Evolutionary conservation across 2,113 vertebrate species (phyloP).

Genomic region (Hemibagrus wyckioides): DNA sequence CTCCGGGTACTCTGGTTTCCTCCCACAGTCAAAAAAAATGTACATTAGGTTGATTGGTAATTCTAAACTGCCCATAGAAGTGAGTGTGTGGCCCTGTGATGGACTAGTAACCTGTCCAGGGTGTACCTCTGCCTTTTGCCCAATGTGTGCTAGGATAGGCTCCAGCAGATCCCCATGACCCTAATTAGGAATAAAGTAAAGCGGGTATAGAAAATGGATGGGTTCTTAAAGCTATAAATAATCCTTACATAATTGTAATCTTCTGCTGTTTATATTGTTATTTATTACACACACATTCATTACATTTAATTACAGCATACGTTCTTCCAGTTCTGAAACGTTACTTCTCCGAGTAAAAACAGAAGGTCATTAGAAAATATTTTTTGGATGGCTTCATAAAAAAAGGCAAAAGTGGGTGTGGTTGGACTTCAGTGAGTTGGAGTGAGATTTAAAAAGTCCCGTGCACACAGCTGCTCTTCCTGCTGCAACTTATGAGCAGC

Average conservation of each 20-base stretch:
- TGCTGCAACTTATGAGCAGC: neutral
- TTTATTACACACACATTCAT: neutral
- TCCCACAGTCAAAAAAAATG: no score
- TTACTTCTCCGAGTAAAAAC: neutral
- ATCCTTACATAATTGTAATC: neutral
- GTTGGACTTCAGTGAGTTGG: neutral
- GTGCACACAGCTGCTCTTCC: neutral
- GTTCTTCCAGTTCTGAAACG: neutral
- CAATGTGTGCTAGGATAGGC: no score
- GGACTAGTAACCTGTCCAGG: no score
- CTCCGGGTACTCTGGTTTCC: no score
- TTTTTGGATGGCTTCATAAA: neutral
- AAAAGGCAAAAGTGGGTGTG: no score
- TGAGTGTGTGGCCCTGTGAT: no score
- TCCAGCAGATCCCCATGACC: no score
- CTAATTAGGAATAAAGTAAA: no score
- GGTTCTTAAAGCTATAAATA: neutral
- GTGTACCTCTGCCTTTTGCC: no score
- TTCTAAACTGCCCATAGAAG: no score
- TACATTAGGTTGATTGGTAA: no score
- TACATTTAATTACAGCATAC: neutral
- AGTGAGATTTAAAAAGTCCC: neutral
- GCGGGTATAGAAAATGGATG: no score
- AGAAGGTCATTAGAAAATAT: neutral
- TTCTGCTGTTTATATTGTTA: neutral